phyloP scores from a whole-genome alignment of 2,888 invertebrate species.

The Creontiades dilutus region DNA sequence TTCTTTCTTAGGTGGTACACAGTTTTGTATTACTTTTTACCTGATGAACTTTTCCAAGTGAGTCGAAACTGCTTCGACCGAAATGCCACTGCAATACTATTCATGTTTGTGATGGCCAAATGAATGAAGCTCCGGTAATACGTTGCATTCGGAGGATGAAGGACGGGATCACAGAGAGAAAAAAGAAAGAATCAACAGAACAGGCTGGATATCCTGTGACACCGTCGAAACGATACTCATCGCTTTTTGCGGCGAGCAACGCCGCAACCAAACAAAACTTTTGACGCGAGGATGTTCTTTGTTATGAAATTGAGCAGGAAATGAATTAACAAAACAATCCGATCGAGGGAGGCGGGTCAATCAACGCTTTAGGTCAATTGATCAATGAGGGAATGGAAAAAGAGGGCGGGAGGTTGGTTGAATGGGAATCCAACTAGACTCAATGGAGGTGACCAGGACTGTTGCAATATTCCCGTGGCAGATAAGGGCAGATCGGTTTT shows the following conservation, averaged over 20 bases:
- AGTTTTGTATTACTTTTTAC: no score
- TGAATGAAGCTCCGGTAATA: no score
- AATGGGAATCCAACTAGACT: background rate
- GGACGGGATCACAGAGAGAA: background rate
- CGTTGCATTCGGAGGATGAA: background rate
- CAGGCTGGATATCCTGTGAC: slow-evolving; percentile 25
- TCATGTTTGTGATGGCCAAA: no score
- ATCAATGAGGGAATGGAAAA: background rate
- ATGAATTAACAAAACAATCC: slow-evolving; percentile 54
- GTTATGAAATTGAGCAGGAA: slow-evolving; percentile 56
- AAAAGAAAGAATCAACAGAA: no score
- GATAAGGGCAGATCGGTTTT: background rate
- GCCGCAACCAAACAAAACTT: slow-evolving; percentile 6
- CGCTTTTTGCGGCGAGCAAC: background rate
- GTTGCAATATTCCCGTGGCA: background rate
- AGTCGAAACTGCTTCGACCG: no score
- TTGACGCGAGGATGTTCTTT: slow-evolving; percentile 46
- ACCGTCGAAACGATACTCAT: slow-evolving; percentile 27
- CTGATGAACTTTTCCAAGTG: no score
- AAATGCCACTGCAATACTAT: no score
- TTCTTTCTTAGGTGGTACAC: no score
- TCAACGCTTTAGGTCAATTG: slow-evolving; percentile 41
- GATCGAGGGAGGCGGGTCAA: slow-evolving; percentile 38
- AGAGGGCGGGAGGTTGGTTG: background rate
- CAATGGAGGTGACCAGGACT: background rate